phyloP scores from a whole-genome alignment of 2,113 vertebrate species.

The Scopus umbretta region DNA sequence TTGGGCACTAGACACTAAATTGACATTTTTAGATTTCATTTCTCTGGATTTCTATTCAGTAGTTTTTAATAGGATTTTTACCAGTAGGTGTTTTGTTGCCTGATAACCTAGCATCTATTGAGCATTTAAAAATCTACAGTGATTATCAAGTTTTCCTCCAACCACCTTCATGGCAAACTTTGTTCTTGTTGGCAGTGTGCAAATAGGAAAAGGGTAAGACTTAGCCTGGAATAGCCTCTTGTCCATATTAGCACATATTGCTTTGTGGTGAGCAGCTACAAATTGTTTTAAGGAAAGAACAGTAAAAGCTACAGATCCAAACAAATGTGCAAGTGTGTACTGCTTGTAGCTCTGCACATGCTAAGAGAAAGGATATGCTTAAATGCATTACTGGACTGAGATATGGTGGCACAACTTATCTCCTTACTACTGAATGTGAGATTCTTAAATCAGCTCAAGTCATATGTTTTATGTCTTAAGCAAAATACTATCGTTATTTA shows the following conservation, averaged over 20 bases:
- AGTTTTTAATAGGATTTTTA: not conserved
- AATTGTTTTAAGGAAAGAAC: not conserved
- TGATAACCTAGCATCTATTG: not conserved
- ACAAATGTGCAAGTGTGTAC: not conserved
- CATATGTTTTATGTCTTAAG: not conserved
- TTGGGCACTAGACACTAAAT: not conserved
- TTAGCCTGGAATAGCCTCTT: not conserved
- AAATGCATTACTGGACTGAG: not conserved
- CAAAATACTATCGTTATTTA: not conserved
- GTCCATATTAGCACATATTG: rapidly evolving
- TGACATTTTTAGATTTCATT: not conserved
- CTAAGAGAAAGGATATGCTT: not conserved
- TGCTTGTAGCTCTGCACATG: not conserved
- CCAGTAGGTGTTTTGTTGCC: not conserved
- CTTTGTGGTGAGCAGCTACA: not conserved
- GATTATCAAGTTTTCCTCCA: not conserved
- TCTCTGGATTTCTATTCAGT: not conserved
- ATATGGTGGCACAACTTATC: not conserved
- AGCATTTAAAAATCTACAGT: not conserved
- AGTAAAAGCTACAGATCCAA: not conserved
- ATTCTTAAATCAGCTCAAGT: not conserved
- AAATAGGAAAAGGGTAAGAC: not conserved
- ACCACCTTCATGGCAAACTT: not conserved
- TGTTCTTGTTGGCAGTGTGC: not conserved
- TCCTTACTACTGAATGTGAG: not conserved